Conservation (phyloP, 2,113 vertebrate genomes). For the Patagioenas fasciata region DNA sequence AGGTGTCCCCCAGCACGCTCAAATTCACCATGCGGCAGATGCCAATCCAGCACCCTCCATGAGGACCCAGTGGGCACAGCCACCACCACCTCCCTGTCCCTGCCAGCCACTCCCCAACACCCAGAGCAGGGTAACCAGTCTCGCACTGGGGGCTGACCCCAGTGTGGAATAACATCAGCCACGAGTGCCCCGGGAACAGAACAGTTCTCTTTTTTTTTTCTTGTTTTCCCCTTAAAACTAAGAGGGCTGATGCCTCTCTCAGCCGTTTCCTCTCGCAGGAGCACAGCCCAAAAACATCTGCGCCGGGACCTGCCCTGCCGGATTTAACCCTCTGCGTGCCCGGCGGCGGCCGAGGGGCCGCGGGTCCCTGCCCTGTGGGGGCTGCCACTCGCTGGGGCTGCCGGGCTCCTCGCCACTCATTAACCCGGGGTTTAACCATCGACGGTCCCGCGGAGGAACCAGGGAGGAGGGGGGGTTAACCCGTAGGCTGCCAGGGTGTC, state of each 20-base stretch:
- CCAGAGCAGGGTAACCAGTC: background rate
- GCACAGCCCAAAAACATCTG: constrained; percentile 75
- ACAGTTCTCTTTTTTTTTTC: constrained; percentile 18
- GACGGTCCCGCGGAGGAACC: background rate
- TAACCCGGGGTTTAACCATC: constrained; percentile 72
- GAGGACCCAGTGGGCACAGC: background rate
- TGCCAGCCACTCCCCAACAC: background rate
- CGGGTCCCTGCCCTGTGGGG: background rate
- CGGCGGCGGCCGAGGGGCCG: background rate
- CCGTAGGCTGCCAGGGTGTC: background rate
- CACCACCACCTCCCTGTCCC: background rate
- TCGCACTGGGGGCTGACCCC: background rate
- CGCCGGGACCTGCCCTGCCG: constrained; percentile 48
- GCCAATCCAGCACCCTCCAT: background rate
- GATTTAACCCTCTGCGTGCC: constrained; percentile 35
- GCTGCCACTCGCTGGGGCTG: background rate
- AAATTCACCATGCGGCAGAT: background rate
- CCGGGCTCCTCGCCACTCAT: constrained; percentile 45
- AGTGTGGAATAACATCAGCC: background rate
- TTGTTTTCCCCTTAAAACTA: constrained; percentile 36
- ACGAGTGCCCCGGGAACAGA: background rate
- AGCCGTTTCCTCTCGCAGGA: constrained; percentile 67
- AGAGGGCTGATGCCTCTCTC: constrained; percentile 34
- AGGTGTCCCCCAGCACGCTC: background rate
- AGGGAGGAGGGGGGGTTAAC: background rate